Conservation (phyloP, 1,140 invertebrate species). For the Dinoponera quadriceps region DNA sequence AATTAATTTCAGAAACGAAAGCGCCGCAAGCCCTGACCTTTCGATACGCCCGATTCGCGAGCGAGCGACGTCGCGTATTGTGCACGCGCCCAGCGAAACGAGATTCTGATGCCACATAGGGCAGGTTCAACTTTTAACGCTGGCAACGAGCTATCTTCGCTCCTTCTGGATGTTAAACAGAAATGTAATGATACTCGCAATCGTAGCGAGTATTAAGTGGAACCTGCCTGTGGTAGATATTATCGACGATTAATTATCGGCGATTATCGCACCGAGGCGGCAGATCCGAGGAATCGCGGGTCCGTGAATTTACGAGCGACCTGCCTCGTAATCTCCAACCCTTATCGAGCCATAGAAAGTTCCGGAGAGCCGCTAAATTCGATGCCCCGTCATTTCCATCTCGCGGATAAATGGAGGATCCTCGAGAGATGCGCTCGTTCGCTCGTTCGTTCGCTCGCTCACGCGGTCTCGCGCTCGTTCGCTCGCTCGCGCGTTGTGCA, state of each 20-base stretch:
- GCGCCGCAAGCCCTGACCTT: constrained; percentile 12
- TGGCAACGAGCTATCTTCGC: too few relatives aligned
- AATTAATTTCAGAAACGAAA: constrained; percentile 32
- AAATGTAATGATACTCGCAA: too few relatives aligned
- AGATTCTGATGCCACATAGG: too few relatives aligned
- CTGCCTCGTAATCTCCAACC: background rate
- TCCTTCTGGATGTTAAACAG: too few relatives aligned
- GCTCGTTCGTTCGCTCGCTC: constrained; percentile 25
- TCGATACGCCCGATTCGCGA: constrained; percentile 1
- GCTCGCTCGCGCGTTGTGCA: constrained; percentile 67
- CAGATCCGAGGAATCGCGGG: too few relatives aligned
- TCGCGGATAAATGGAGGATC: constrained; percentile 11
- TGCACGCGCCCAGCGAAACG: background rate
- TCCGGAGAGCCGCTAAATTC: constrained; percentile 31
- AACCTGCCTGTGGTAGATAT: too few relatives aligned
- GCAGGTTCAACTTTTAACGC: too few relatives aligned
- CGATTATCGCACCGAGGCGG: constrained; percentile 8
- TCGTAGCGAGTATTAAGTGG: too few relatives aligned
- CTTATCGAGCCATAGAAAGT: background rate
- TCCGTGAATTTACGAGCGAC: too few relatives aligned
- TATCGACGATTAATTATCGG: constrained; percentile 27
- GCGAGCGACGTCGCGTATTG: background rate
- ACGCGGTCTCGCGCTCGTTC: constrained; percentile 40
- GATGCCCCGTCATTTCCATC: constrained; percentile 27
- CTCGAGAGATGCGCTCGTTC: constrained; percentile 37